Base-by-base conservation (phyloP, 2,113 vertebrate genomes). In the Tychaedon coryphoeus region DNA sequence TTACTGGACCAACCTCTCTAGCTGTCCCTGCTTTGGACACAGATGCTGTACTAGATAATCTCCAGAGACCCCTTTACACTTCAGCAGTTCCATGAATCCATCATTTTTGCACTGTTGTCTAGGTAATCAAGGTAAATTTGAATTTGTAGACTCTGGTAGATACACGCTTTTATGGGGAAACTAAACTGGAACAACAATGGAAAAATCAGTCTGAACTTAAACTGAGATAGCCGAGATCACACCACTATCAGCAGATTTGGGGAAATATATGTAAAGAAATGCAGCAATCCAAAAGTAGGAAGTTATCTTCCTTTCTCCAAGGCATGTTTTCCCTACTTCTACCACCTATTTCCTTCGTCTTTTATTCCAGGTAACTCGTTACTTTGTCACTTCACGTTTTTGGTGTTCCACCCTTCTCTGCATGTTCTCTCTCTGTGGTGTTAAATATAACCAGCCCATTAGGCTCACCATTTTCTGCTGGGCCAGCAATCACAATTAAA, bases 401-500 rank as follows among this genome's bases (percentile, higher is more conserved):
- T 2, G 1, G 20, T 40, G 13, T 86, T 77, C 40, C 36, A 48
- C 12, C 1, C 25, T 81, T 31, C 64, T 86, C 33, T 80, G 51
- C 25, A 3, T 25, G 34, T 79, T 76, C 22, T 83, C n/a, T 65
- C 20, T 66, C 24, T 73, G 76, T 4, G 2, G 7, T 26, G 31
- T 62, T 76, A 64, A 73, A 54, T 67, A 42, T 45, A 88, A 58
- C 60, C 60, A 93, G 29, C 33, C 83, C 65, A 45, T 58, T 71
- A 80, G 86, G 26, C 38, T 86, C 76, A 48, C 51, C 19, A 17
- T 67, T 91, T 91, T 72, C 86, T 92, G 40, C 76, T 92, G 83
- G 83, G 51, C 61, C 56, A 77, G 91, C 36, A 80, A 48, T 74
- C 82, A 73, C 67, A 79, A 71, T 92, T 94, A 84, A 88, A 92